These are phyloP conservation scores for Chouioia cunea DNA, from an alignment of 2,888 invertebrate species.

Conservation along the genomic window DNA sequence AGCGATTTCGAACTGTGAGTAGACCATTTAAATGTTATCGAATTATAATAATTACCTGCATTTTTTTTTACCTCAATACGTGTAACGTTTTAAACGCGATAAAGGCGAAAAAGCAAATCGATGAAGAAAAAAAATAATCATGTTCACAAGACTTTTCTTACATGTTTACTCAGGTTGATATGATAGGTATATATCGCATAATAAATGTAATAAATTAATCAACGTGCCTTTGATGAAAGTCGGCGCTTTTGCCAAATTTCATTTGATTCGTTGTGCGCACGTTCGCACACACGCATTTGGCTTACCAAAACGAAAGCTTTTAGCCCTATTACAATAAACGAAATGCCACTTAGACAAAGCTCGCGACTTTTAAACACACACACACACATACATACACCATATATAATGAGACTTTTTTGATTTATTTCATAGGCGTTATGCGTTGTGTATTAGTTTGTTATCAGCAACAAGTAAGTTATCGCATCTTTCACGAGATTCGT, in stretches of 20 bases:
- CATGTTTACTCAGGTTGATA: too few relatives aligned
- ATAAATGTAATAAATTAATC: slow-evolving; percentile 21
- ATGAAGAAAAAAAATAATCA: too few relatives aligned
- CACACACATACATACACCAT: too few relatives aligned
- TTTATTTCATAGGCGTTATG: neutral
- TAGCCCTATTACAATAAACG: neutral
- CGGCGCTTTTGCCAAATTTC: slow-evolving; percentile 44
- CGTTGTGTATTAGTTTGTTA: slow-evolving; percentile 5
- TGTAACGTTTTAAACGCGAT: slow-evolving; percentile 13
- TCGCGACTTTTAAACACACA: neutral
- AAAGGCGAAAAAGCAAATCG: too few relatives aligned
- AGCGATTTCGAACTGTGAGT: neutral
- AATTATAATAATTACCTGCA: slow-evolving; percentile 9
- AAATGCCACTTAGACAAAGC: neutral
- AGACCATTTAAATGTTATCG: slow-evolving; percentile 19
- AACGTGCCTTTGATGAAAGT: slow-evolving; percentile 48
- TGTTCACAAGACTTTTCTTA: too few relatives aligned
- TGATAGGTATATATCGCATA: too few relatives aligned
- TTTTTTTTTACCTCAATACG: slow-evolving; percentile 21
- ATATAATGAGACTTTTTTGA: neutral
- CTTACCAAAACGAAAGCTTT: slow-evolving; percentile 13
- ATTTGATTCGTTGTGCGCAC: slow-evolving; percentile 17
- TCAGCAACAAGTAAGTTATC: slow-evolving; percentile 33
- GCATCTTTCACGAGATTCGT: slow-evolving; percentile 35
- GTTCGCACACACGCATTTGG: slow-evolving; percentile 6